Percentiles rank a stretch among this genome's conserved stretches.
Evolutionary conservation across 2,888 invertebrate genomes (phyloP).

Genomic region (Hipparchia sbordonii): DNA sequence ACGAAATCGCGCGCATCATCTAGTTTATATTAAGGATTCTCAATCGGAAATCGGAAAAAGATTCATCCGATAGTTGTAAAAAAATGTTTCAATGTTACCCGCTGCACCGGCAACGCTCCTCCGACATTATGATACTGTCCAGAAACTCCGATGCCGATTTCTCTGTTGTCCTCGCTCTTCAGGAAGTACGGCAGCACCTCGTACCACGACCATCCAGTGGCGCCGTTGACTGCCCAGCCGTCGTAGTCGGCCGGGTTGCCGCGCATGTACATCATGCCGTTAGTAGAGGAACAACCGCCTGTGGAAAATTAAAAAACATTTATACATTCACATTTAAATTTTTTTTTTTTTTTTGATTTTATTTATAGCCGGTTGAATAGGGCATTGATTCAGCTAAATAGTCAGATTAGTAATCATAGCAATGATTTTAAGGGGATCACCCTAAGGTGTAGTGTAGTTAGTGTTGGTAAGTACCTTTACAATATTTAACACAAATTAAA

Average conservation of each 20-base stretch:
- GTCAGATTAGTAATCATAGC: too few species aligned
- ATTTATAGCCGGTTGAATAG: too few species aligned
- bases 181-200: constrained; percentile 89
- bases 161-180: constrained; percentile 86
- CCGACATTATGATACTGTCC: constrained; percentile 83
- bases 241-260: constrained; percentile 90
- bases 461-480: too few species aligned
- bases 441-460: too few species aligned
- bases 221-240: constrained; percentile 88
- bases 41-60: background rate
- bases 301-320: constrained; percentile 38
- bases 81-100: constrained; percentile 49
- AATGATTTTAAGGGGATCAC: too few species aligned
- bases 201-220: constrained; percentile 90
- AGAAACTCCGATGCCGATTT: constrained; percentile 83
- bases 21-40: background rate
- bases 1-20: too few species aligned
- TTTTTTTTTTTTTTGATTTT: too few species aligned
- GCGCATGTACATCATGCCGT: constrained; percentile 93
- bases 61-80: background rate
- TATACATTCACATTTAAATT: too few species aligned
- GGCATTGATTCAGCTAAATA: too few species aligned
- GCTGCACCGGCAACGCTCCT: constrained; percentile 84
- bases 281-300: constrained; percentile 88
- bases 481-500: background rate